A percentile compares a stretch with the other conserved stretches of the same genome.
These are phyloP conservation scores for Trogon melanurus DNA, from an alignment of 2,113 vertebrate genomes.

Conservation along the genomic window DNA sequence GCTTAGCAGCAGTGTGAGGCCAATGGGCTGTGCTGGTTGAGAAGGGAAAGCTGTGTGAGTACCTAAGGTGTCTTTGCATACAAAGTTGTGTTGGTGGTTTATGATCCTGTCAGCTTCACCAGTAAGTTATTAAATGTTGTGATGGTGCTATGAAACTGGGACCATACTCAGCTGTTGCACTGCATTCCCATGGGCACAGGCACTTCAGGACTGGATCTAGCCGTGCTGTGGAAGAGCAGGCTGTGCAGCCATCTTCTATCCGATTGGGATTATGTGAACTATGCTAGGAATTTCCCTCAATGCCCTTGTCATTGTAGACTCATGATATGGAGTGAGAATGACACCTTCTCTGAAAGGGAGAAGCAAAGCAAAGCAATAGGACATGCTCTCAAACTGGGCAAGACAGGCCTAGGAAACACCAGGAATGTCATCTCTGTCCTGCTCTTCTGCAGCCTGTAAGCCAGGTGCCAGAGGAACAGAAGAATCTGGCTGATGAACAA, in stretches of 20 bases:
- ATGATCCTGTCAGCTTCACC: background rate
- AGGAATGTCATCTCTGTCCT: background rate
- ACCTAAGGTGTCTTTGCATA: background rate
- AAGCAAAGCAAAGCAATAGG: background rate
- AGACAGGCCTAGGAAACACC: background rate
- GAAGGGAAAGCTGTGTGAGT: background rate
- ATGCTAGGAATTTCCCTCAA: background rate
- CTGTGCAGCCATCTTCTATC: background rate
- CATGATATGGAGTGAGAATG: background rate
- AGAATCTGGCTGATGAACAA: background rate
- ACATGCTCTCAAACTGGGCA: background rate
- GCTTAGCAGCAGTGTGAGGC: background rate
- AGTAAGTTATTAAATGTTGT: background rate
- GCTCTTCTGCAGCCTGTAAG: background rate
- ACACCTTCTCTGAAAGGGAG: background rate
- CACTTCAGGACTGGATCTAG: background rate
- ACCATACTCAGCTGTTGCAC: background rate
- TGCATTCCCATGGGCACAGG: background rate
- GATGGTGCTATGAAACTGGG: background rate
- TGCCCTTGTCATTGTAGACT: background rate
- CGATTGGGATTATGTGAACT: background rate
- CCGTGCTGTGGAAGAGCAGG: background rate
- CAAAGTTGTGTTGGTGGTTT: background rate
- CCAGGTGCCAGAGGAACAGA: background rate
- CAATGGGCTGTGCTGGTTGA: background rate